Base-by-base conservation (phyloP, 2,888 invertebrate species). In the Polydrusus pterygomalis region DNA sequence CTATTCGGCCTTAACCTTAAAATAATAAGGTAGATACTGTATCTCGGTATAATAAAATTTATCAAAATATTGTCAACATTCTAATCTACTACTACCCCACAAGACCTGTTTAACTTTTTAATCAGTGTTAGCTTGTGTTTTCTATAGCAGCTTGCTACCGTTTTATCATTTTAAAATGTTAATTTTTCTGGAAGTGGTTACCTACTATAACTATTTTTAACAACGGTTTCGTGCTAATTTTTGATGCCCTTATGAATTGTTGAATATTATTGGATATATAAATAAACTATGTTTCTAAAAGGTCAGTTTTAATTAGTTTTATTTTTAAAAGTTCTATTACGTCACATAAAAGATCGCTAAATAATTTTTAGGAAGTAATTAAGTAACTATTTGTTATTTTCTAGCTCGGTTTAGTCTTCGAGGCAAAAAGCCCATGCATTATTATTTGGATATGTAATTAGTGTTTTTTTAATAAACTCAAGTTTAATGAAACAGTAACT, bases 1-100 rank as follows among this genome's bases (percentile, higher is more conserved):
- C 82, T 83, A 80, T 81, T 79, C 81, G 84, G 83, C 86, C 86
- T 86, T 84, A 86, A 85, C 85, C 85, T 85, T 83, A 68, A 82
- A 83, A 82, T 81, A 81, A 77, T 79, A 79, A 70, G 75, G 76
- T 80, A 83, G 81, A 84, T 83, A 80, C 79, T 79, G 79, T 84
- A 84, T 84, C 84, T 81, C 80, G 80, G 79, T 75, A 79, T 79
- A 80, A 82, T 82, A 82, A 82, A 82, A 78, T 81, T 82, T 83
- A 85, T 85, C 83, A 79, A 79, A 77, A 75, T 78, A 77, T 84
- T 84, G 84, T 84, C 82, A 85, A 84, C 84, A 85, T 77, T 83
- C 81, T 85, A 84, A 85, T 84, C 85, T 81, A 78, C 78, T 80
- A 47, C 80, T 79, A 67, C 76, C 77, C 74, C 68, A 74, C 63